A percentile compares a stretch with the other conserved stretches of the same genome.
Conservation (phyloP, 2,888 invertebrate species). For the Caenorhabditis angaria region DNA sequence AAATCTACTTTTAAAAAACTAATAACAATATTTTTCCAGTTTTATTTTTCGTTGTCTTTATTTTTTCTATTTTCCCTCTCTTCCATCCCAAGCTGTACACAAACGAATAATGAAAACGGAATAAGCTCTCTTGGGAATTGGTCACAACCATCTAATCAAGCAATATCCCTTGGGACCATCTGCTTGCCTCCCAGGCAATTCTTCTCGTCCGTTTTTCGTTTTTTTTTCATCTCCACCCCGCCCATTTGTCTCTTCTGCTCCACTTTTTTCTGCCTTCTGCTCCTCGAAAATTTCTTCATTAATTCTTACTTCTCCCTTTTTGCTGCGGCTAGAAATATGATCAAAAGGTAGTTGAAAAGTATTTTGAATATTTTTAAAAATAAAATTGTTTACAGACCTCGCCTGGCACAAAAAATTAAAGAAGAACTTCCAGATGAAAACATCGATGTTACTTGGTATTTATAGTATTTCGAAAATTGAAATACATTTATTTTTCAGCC, state of each 20-base stretch:
- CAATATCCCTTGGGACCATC: conserved; percentile 2
- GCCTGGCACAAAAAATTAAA: neutral
- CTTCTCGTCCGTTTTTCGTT: neutral
- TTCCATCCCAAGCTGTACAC: conserved; percentile 8
- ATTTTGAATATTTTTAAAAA: no score
- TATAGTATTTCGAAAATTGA: no score
- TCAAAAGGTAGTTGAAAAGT: neutral
- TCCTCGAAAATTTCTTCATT: neutral
- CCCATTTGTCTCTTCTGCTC: neutral
- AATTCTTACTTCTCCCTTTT: neutral
- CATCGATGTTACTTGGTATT: neutral
- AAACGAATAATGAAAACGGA: conserved; percentile 2
- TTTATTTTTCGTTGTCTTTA: neutral
- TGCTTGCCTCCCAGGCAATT: neutral
- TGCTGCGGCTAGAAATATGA: neutral
- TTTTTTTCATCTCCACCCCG: neutral
- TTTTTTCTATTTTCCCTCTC: conserved; percentile 6
- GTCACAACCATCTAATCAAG: conserved; percentile 15
- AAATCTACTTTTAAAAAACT: no score
- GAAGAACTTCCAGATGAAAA: neutral
- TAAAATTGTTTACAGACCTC: conserved; percentile 1
- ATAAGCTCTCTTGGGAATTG: neutral
- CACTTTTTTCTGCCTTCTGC: neutral
- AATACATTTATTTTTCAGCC: no score
- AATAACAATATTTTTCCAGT: no score